Evolutionary conservation across 2,113 vertebrate species (phyloP), one percentile per base, ranked within the genome.

Genomic region (Rhodinocichla rosea): DNA sequence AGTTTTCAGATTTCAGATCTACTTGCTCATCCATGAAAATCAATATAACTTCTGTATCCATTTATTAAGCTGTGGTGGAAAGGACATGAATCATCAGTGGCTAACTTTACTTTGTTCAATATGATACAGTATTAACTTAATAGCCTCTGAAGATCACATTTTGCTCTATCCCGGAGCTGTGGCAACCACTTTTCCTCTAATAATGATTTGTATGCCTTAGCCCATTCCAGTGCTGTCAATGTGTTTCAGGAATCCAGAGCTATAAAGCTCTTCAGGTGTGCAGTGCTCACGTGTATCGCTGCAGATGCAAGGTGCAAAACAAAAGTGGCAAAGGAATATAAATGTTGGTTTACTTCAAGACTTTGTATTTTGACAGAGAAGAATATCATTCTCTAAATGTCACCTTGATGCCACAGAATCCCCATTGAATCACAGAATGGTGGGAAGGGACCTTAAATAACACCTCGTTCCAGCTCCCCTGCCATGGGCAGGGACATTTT

Each of bases 61-160:
- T 87, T 95, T 84, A 81, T 91, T 56, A 96, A 90, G 52, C 40
- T 88, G 22, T 82, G 71, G 67, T 83, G n/a, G 74, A 92, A 90
- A 81, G 44, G 63, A 42, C 75, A 76, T 81, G 75, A 94, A 50
- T 71, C 74, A 86, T 94, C 76, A 91, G 65, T 83, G 53, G 40
- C 37, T 69, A 74, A 78, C 75, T 91, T 94, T 63, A 53, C 68
- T 90, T 81, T 75, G 83, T 91, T 91, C 63, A 8, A 42, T 91
- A 65, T 85, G 67, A 90, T 75, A 71, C 47, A 83, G 40, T 39
- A 82, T 87, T 65, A 93, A 18, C 62, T 83, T 94, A 94, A 95
- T 63, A 93, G 50, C 55, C 42, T 90, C 63, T 94, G 77, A 90
- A 83, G 37, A 50, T 90, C 77, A 74, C 71, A 62, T 95, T 62